These are phyloP conservation scores for Epiblema foenella DNA, from an alignment of 2,888 invertebrate genomes.

Conservation along the genomic window DNA sequence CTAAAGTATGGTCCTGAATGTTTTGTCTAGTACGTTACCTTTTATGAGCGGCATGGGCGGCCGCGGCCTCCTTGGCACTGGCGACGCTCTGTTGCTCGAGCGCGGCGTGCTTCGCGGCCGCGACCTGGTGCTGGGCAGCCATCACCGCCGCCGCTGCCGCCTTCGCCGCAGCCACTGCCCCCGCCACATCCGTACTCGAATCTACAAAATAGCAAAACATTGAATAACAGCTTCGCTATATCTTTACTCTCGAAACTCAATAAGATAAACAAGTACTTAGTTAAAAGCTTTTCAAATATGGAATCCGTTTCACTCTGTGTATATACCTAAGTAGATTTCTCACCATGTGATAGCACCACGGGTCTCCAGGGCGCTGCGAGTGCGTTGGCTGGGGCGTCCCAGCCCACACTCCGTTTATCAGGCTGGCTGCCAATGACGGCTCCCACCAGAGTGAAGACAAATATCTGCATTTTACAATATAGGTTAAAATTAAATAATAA, in stretches of 20 bases:
- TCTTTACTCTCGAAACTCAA: no score
- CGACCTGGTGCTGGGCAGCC: slow-evolving; percentile 89
- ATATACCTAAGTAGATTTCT: slow-evolving; percentile 15
- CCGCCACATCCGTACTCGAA: slow-evolving; percentile 88
- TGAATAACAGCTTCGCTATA: neutral
- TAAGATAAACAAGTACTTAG: no score
- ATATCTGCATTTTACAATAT: slow-evolving; percentile 52
- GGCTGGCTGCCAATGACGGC: slow-evolving; percentile 52
- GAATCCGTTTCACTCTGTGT: no score
- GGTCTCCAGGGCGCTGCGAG: slow-evolving; percentile 53
- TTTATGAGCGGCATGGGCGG: slow-evolving; percentile 86
- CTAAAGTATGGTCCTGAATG: neutral
- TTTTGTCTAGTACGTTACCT: slow-evolving; percentile 60
- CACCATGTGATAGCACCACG: slow-evolving; percentile 52
- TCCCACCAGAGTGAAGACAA: slow-evolving; percentile 52
- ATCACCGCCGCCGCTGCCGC: slow-evolving; percentile 89
- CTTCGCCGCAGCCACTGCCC: slow-evolving; percentile 90
- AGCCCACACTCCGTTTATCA: slow-evolving; percentile 67
- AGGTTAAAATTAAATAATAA: no score
- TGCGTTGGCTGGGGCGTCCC: slow-evolving; percentile 51
- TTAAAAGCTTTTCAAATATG: no score
- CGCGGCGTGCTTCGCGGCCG: slow-evolving; percentile 89
- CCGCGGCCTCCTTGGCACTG: slow-evolving; percentile 89
- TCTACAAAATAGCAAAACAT: slow-evolving; percentile 59
- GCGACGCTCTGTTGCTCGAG: slow-evolving; percentile 89